Conservation (phyloP, 2,113 vertebrate genomes). For the Cheirogaleus medius region DNA sequence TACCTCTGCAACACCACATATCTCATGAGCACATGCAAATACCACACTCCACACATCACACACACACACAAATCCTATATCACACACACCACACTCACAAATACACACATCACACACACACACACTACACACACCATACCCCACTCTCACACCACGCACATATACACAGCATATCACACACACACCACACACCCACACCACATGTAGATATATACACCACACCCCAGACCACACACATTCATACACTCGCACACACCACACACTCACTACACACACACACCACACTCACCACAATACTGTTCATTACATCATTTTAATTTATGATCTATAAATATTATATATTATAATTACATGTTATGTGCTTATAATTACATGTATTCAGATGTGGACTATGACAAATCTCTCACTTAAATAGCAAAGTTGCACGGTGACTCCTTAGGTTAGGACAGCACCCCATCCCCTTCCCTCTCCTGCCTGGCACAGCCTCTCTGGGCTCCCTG, state of each 20-base stretch:
- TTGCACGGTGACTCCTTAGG: too few relatives aligned
- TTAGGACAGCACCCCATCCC: rapidly evolving
- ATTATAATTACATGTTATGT: not conserved
- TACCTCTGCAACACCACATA: too few relatives aligned
- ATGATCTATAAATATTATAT: too few relatives aligned
- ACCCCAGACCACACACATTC: not conserved
- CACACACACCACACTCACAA: not conserved
- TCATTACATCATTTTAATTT: not conserved
- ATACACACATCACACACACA: not conserved
- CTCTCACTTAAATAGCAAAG: not conserved
- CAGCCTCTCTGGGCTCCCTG: not conserved
- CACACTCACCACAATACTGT: not conserved
- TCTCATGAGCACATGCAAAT: too few relatives aligned
- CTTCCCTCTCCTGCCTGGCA: not conserved
- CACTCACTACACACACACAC: not conserved
- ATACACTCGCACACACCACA: not conserved
- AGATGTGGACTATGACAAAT: not conserved
- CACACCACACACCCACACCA: too few relatives aligned
- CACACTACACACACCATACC: not conserved
- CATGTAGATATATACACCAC: not conserved
- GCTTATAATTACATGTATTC: not conserved
- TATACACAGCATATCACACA: too few relatives aligned
- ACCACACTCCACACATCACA: not conserved
- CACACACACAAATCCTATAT: not conserved
- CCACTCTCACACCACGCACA: not conserved